These are phyloP conservation scores for Tor tambroides DNA, from an alignment of 2,113 vertebrate genomes.

Conservation along the genomic window DNA sequence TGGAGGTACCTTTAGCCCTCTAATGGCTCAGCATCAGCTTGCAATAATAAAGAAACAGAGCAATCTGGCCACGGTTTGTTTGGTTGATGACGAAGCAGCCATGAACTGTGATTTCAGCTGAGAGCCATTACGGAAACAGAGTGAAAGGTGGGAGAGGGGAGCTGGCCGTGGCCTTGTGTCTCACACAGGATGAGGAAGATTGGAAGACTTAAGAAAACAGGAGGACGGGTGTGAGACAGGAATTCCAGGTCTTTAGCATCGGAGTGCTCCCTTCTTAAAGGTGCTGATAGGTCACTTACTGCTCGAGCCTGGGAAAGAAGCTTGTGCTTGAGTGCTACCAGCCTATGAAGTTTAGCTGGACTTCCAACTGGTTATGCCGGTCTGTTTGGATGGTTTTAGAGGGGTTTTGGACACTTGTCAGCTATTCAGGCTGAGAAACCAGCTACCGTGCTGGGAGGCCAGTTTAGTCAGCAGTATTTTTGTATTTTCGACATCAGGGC, in stretches of 20 bases:
- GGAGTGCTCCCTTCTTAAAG: neutral
- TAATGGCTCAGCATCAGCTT: slow-evolving; percentile 45
- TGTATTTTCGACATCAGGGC: neutral
- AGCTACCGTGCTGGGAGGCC: neutral
- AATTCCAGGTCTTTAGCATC: slow-evolving; percentile 31
- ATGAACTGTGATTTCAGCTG: slow-evolving; percentile 51
- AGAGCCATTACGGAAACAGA: slow-evolving; percentile 46
- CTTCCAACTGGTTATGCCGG: neutral
- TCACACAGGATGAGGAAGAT: slow-evolving; percentile 36
- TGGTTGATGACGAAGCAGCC: slow-evolving; percentile 41
- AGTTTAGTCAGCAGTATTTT: neutral
- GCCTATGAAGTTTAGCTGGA: neutral
- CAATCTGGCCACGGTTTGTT: slow-evolving; percentile 33
- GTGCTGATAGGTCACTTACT: slow-evolving; percentile 13
- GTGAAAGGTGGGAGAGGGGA: slow-evolving; percentile 34
- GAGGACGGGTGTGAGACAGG: slow-evolving; percentile 11
- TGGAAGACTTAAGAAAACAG: slow-evolving; percentile 35
- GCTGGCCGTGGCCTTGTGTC: slow-evolving; percentile 15
- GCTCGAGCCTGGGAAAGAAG: slow-evolving; percentile 19
- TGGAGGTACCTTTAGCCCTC: slow-evolving; percentile 23
- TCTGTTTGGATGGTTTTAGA: neutral
- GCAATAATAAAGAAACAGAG: slow-evolving; percentile 51
- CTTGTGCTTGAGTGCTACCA: neutral
- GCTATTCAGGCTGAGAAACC: neutral
- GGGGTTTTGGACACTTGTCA: neutral